Percentiles rank a stretch among this genome's conserved stretches.
These are phyloP conservation scores for Prionace glauca DNA, from an alignment of 2,797 vertebrate species.

Conservation along the genomic window DNA sequence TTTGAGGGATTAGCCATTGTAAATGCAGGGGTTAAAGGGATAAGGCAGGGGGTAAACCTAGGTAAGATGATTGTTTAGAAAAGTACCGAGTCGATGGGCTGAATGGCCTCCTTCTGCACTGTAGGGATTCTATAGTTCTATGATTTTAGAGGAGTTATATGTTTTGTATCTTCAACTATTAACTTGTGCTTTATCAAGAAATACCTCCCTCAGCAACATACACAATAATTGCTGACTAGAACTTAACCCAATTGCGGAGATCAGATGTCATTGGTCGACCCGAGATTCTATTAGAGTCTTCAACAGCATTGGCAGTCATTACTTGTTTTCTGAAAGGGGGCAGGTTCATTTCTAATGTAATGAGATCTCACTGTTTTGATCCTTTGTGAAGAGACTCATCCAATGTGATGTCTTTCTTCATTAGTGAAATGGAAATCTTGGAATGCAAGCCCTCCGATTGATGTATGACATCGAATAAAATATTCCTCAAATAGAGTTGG, in stretches of 20 bases:
- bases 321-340: neutral
- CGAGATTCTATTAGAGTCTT: neutral
- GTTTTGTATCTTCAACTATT: neutral
- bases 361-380: constrained; percentile 14
- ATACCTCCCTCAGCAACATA: neutral
- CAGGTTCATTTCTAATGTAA: neutral
- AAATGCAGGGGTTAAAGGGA: too few relatives aligned
- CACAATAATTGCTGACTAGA: neutral
- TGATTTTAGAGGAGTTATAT: neutral
- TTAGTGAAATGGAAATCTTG: constrained; percentile 25
- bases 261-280: neutral
- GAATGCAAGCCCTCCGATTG: neutral
- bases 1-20: too few relatives aligned
- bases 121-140: too few relatives aligned
- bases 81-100: too few relatives aligned
- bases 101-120: too few relatives aligned
- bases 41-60: too few relatives aligned
- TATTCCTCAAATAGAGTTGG: constrained; percentile 4
- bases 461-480: neutral
- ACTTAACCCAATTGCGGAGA: neutral
- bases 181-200: neutral
- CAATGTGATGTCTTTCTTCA: constrained; percentile 27
- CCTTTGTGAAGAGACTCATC: neutral
- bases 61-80: too few relatives aligned
- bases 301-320: neutral